These are phyloP conservation scores for Chitala chitala DNA, from an alignment of 2,113 vertebrate genomes.

Conservation along the genomic window DNA sequence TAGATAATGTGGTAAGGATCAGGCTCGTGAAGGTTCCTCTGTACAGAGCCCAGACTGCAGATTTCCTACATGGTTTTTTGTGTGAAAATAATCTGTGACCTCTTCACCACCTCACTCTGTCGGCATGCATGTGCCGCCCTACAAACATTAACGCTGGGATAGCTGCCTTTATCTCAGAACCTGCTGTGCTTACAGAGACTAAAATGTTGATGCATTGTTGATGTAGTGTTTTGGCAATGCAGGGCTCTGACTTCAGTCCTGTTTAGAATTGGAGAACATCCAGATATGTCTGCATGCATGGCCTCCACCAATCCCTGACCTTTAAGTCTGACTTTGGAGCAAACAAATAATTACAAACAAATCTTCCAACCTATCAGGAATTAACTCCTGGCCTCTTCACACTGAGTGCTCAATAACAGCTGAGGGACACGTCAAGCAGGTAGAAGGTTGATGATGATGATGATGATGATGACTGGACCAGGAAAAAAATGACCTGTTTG, in stretches of 20 bases:
- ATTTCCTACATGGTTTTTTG: not conserved
- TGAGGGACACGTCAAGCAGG: no score
- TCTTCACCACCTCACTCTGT: not conserved
- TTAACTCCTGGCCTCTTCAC: no score
- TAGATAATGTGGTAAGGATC: not conserved
- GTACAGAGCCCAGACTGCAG: not conserved
- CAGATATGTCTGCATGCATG: not conserved
- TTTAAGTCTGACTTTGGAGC: not conserved
- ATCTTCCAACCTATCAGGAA: no score
- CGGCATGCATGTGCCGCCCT: not conserved
- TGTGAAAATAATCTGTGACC: not conserved
- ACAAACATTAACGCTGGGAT: not conserved
- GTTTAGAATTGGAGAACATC: conserved; percentile 10
- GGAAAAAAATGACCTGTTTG: no score
- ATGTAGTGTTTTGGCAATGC: not conserved
- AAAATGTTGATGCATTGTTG: not conserved
- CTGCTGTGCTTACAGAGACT: not conserved
- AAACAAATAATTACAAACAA: not conserved
- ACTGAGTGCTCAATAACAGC: no score
- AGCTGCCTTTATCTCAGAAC: not conserved
- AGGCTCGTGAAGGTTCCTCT: not conserved
- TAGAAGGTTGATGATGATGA: no score
- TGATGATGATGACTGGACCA: no score
- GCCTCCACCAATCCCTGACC: conserved; percentile 10
- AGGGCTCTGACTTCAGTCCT: not conserved